Base-by-base conservation (phyloP, 2,888 invertebrate genomes). In the Agriopis leucophaearia region DNA sequence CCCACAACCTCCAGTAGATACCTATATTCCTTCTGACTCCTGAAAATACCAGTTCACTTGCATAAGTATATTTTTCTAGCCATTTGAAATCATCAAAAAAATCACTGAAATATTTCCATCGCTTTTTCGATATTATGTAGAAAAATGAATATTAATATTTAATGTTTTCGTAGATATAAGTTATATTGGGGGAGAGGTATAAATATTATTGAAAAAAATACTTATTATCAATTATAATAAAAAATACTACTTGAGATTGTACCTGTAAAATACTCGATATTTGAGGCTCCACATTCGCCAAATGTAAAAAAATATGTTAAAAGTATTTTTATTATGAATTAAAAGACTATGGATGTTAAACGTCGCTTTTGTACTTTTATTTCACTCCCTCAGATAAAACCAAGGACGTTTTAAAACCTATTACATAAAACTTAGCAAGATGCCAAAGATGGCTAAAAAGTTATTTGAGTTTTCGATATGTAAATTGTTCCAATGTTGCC, bases 171-270 rank as follows among this genome's bases (percentile, higher is more conserved):
- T 74, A 71, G 54, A 58, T 63, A 35, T 72, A 72, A 71, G 68
- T 64, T 65, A 68, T 12, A n/a, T 71, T 66, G 82, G 82, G 85
- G 79, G 86, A 87, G 88, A 86, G 87, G 84, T 82, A 83, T 81
- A 83, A 79, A 82, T 67, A 16, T 69, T 74, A 73, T 65, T 64
- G 66, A 75, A 73, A 48, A 18, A n/a, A n/a, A n/a, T n/a, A 36
- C 35, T 6, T 44, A 72, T 70, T 67, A 72, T 71, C 68, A 70
- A 61, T 54, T 58, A 69, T 76, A 69, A 74, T 63, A 69, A 69
- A 40, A 61, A 54, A 65, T 71, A 59, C 27, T 65, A 76, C 69
- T 71, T 73, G 67, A 70, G 73, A 69, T 60, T 35, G 72, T 84
- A 84, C 77, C 76, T 83, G 79, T 81, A 74, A 78, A 81, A 75